Evolutionary conservation across 1,140 invertebrate species (phyloP), one percentile per base, ranked within the genome.

Genomic region (Drosophila albomicans): DNA sequence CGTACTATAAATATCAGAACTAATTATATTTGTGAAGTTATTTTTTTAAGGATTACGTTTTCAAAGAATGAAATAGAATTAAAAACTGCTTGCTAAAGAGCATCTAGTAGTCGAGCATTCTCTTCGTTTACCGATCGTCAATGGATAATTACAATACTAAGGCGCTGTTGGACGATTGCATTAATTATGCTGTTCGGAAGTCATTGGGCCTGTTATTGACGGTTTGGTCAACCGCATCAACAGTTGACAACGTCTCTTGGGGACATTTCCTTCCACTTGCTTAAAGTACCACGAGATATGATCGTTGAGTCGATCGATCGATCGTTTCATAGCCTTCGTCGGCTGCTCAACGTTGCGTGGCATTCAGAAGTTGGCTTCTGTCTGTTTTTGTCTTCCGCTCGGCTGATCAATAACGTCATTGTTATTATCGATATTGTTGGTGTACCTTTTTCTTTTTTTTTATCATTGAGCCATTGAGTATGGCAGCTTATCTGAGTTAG

Each of bases 371-470:
- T 28, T 11, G 20, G 5, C 48, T 41, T 41, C 32, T 63, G 51
- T 65, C 35, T 38, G 11, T 38, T 38, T 38, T 38, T 11, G 35
- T 38, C 73, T 78, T 75, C 52, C 69, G 59, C 67, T 68, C 72
- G 48, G 56, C 48, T 75, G 70, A 48, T 45, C 72, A 79, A 69
- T 81, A 62, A 46, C 72, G 57, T 68, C 76, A 69, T 75, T 63
- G 51, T 38, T 64, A 25, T 61, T 30, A 46, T 8, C 35, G 5
- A 6, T 25, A 2, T 6, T 51, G 5, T 41, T 63, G 20, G 20
- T 25, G 20, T 13, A 20, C 28, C 13, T 38, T 13, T 15, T 61
- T 46, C 11, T 15, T 3, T 61, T 30, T 66, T 10, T 45, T 56
- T 58, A 51, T 62, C 30, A 13, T 45, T 63, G 38, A 30, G 15